Evolutionary conservation across 2,888 invertebrate genomes (phyloP).

Genomic region (Drosophila prostipennis): DNA sequence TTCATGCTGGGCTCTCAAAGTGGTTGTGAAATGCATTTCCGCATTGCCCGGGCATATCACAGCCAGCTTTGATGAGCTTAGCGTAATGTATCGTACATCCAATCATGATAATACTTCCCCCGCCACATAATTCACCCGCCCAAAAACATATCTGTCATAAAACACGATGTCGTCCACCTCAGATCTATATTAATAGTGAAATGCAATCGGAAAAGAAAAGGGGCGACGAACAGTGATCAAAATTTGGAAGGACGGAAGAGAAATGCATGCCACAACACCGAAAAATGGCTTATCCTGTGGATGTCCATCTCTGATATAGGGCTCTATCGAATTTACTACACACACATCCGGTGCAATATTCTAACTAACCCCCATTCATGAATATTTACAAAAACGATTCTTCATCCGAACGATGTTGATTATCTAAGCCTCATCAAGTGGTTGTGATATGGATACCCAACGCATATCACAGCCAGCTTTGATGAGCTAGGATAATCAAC

Average conservation of each 20-base stretch:
- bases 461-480: slow-evolving; percentile 99
- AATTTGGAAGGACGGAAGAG: slow-evolving; percentile 15
- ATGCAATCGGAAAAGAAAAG: slow-evolving; percentile 8
- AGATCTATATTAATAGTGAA: slow-evolving; percentile 5
- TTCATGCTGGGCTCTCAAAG: slow-evolving; percentile 88
- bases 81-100: slow-evolving; percentile 79
- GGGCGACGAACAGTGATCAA: neutral
- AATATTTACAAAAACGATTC: slow-evolving; percentile 9
- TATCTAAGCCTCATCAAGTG: slow-evolving; percentile 90
- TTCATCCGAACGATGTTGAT: slow-evolving; percentile 80
- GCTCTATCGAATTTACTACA: neutral
- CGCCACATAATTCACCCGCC: slow-evolving; percentile 11
- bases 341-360: slow-evolving; percentile 3
- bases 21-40: slow-evolving; percentile 91
- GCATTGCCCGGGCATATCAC: slow-evolving; percentile 91
- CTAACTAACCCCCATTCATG: slow-evolving; percentile 1
- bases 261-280: slow-evolving; percentile 3
- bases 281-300: neutral
- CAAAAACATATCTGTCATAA: slow-evolving; percentile 9
- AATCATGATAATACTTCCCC: slow-evolving; percentile 48
- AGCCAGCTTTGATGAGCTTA: slow-evolving; percentile 98
- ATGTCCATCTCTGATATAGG: neutral
- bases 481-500: slow-evolving; percentile 90
- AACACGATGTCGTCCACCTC: neutral
- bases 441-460: slow-evolving; percentile 90